phyloP scores from a whole-genome alignment of 2,113 vertebrate genomes.

The Toxostoma redivivum region DNA sequence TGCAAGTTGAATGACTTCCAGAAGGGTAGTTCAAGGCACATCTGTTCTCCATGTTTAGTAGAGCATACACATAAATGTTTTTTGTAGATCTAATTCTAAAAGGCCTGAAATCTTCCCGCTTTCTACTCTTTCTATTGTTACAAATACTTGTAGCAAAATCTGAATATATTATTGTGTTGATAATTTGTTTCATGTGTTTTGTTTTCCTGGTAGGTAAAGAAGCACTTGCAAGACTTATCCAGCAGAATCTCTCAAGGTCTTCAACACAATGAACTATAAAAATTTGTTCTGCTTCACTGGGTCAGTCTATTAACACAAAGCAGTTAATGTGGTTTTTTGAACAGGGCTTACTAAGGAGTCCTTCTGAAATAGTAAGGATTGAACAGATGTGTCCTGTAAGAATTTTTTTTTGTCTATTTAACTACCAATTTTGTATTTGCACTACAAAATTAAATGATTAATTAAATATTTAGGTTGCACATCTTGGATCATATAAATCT shows the following conservation, averaged over 20 bases:
- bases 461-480: not conserved
- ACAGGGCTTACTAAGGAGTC: not conserved
- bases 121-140: not conserved
- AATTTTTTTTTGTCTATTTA: not conserved
- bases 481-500: not conserved
- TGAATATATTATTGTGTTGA: not conserved
- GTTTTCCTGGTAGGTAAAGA: constrained; percentile 84
- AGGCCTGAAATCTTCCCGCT: not conserved
- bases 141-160: not conserved
- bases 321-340: not conserved
- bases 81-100: not conserved
- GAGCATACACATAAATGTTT: not conserved
- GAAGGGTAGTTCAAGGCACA: not conserved
- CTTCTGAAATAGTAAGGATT: not conserved
- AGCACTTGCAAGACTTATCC: constrained; percentile 91
- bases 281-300: not conserved
- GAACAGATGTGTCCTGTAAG: not conserved
- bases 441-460: not conserved
- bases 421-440: not conserved
- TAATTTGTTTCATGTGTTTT: not conserved
- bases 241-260: constrained; percentile 87
- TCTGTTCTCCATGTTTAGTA: not conserved
- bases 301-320: not conserved
- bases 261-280: constrained; percentile 91
- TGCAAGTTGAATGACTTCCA: not conserved